These are phyloP conservation scores for Rotaria sp. DNA, from an alignment of 2,888 invertebrate species.

Conservation along the genomic window DNA sequence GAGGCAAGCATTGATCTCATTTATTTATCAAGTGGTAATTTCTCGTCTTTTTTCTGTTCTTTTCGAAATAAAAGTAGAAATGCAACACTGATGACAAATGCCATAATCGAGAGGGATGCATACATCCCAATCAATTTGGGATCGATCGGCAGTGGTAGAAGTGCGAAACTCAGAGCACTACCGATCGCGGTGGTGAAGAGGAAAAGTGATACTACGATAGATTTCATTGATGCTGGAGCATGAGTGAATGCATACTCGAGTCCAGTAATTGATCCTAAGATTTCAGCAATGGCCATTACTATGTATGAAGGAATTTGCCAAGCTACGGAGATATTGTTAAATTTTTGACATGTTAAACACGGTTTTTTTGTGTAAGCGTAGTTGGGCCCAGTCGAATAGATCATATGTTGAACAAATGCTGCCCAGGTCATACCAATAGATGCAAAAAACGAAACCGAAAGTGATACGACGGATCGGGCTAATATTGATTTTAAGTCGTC, in stretches of 20 bases:
- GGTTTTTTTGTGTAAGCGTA: no score
- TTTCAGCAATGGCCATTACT: conserved; percentile 81
- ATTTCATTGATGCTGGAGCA: no score
- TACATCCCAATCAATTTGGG: no score
- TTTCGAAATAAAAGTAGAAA: no score
- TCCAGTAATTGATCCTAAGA: conserved; percentile 89
- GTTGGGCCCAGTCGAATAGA: not conserved
- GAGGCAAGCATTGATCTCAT: no score
- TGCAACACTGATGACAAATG: no score
- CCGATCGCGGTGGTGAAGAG: not conserved
- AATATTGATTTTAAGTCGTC: conserved; percentile 41
- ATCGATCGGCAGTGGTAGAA: not conserved
- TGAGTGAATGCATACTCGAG: no score
- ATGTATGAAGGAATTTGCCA: conserved; percentile 86
- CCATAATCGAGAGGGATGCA: no score
- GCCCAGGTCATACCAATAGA: conserved; percentile 43
- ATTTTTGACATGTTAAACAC: no score
- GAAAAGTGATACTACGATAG: conserved; percentile 74
- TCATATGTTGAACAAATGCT: conserved; percentile 42
- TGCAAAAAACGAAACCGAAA: conserved; percentile 43
- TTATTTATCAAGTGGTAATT: no score
- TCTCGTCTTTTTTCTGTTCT: no score
- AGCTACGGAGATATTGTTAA: conserved; percentile 70
- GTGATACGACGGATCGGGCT: conserved; percentile 41
- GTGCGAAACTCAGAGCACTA: not conserved